These are phyloP conservation scores for Sturnus vulgaris DNA, from an alignment of 2,113 vertebrate species.

Conservation along the genomic window DNA sequence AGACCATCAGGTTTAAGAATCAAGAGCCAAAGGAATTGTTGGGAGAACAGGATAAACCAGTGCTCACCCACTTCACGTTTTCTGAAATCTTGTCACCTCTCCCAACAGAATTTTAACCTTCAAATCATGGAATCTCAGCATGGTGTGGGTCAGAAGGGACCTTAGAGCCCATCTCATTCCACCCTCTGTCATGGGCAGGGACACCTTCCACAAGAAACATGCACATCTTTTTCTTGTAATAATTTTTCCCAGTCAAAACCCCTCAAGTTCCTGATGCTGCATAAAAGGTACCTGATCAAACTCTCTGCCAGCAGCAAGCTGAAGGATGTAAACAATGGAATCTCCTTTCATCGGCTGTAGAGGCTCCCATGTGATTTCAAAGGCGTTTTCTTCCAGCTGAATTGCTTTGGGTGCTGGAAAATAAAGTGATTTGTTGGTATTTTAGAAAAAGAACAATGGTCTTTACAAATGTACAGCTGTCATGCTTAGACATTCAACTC, in stretches of 20 bases:
- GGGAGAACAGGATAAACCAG: not conserved
- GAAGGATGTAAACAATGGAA: conserved; percentile 80
- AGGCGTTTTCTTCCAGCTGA: conserved; percentile 69
- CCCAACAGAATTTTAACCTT: not conserved
- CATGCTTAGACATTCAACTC: not conserved
- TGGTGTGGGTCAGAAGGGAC: not conserved
- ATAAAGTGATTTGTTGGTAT: not conserved
- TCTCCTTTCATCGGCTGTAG: conserved; percentile 80
- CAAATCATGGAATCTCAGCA: not conserved
- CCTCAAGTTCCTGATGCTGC: not conserved
- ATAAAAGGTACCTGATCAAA: conserved; percentile 71
- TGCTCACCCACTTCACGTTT: not conserved
- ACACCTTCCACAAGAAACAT: not conserved
- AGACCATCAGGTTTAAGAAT: not conserved
- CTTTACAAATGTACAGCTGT: not conserved
- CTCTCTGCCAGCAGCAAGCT: conserved; percentile 75
- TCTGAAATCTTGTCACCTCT: not conserved
- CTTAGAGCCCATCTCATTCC: not conserved
- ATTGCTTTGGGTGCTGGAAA: conserved; percentile 74
- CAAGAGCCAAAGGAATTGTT: not conserved
- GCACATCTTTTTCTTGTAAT: not conserved
- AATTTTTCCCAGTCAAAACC: rapidly evolving
- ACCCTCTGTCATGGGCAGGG: not conserved
- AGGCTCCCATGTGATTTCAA: conserved; percentile 78
- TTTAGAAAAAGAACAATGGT: not conserved